Conservation (phyloP, 2,113 vertebrate species). For the Cochlearius cochlearius region DNA sequence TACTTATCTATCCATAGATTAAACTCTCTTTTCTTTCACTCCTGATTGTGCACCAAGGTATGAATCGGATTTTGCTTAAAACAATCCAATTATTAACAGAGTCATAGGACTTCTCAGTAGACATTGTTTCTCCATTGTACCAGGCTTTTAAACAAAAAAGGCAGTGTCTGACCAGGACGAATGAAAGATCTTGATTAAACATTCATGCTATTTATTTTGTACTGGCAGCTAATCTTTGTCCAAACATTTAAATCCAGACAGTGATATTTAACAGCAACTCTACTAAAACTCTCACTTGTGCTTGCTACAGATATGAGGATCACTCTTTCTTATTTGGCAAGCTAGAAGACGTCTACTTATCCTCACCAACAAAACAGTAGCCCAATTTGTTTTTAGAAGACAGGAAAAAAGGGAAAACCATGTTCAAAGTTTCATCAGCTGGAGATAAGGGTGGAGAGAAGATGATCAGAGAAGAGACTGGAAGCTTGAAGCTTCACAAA, state of each 20-base stretch:
- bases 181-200: slow-evolving; percentile 9
- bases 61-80: neutral
- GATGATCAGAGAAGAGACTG: neutral
- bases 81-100: neutral
- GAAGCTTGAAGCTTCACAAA: neutral
- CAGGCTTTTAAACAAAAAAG: neutral
- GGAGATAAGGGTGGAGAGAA: neutral
- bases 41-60: neutral
- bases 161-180: neutral
- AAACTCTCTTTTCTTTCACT: neutral
- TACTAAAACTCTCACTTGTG: neutral
- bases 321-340: slow-evolving; percentile 11
- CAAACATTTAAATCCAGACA: slow-evolving; percentile 32
- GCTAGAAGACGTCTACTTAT: neutral
- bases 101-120: neutral
- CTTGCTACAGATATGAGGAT: slow-evolving; percentile 24
- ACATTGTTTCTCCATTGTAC: neutral
- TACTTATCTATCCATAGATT: neutral
- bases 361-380: neutral
- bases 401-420: neutral
- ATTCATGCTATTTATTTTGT: slow-evolving; percentile 28
- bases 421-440: neutral
- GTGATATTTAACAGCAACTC: slow-evolving; percentile 9
- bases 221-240: slow-evolving; percentile 14
- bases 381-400: neutral